Evolutionary conservation across 2,888 invertebrate genomes (phyloP).

Genomic region (Thera obeliscata): DNA sequence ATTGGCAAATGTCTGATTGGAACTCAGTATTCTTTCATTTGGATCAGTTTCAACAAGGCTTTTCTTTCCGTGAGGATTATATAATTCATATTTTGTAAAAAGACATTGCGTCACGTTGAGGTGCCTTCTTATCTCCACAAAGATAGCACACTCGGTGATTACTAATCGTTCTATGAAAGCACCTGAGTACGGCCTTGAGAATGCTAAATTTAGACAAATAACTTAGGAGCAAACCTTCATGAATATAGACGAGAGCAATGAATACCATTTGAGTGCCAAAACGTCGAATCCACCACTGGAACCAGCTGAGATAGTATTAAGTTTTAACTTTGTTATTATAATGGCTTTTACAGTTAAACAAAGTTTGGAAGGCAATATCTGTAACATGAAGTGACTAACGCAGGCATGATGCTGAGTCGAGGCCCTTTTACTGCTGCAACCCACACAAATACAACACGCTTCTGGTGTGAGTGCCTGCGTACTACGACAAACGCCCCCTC

Average conservation of each 20-base stretch:
- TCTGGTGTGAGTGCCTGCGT: too few relatives aligned
- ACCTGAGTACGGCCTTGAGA: constrained; percentile 41
- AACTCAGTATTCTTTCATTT: neutral
- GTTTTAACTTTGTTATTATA: too few relatives aligned
- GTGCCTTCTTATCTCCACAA: constrained; percentile 35
- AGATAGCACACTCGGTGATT: constrained; percentile 52
- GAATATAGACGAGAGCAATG: neutral
- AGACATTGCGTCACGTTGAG: constrained; percentile 52
- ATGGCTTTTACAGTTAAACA: too few relatives aligned
- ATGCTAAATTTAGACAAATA: constrained; percentile 27
- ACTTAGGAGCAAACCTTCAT: neutral
- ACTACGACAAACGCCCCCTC: too few relatives aligned
- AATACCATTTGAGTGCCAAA: too few relatives aligned
- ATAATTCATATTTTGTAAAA: constrained; percentile 35
- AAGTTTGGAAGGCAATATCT: too few relatives aligned
- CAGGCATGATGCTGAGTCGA: too few relatives aligned
- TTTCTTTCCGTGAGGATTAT: constrained; percentile 4
- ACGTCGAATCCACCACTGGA: too few relatives aligned
- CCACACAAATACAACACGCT: too few relatives aligned
- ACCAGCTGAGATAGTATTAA: too few relatives aligned
- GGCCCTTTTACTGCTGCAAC: too few relatives aligned
- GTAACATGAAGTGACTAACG: too few relatives aligned
- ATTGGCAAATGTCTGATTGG: neutral
- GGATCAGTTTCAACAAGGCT: neutral
- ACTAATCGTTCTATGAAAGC: constrained; percentile 50